These are phyloP conservation scores for Pipistrellus kuhlii DNA, from an alignment of 2,797 vertebrate species.

Conservation along the genomic window DNA sequence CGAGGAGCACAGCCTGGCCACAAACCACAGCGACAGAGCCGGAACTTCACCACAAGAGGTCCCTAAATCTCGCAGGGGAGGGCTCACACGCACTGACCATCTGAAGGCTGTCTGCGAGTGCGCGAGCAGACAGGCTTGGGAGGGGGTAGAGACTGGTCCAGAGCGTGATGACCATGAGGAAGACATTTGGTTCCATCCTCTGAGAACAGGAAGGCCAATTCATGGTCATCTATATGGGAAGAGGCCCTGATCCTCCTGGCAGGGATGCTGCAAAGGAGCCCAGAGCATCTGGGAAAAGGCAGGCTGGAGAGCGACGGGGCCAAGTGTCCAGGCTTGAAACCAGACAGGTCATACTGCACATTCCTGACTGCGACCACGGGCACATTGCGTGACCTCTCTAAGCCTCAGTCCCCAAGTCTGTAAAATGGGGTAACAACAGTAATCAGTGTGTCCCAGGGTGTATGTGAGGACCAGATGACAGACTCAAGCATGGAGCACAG, in stretches of 20 bases:
- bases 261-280: neutral
- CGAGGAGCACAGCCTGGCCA: neutral
- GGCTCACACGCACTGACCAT: neutral
- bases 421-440: rapidly evolving
- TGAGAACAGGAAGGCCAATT: neutral
- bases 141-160: too few relatives aligned
- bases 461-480: neutral
- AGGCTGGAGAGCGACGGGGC: rapidly evolving
- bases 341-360: rapidly evolving
- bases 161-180: rapidly evolving
- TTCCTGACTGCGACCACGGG: neutral
- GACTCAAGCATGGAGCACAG: rapidly evolving
- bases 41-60: rapidly evolving
- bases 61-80: too few relatives aligned
- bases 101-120: neutral
- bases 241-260: neutral
- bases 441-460: neutral
- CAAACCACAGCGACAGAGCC: neutral
- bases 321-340: neutral
- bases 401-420: neutral
- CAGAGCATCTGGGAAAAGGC: neutral
- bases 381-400: neutral
- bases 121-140: neutral
- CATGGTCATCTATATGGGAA: rapidly evolving
- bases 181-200: neutral